Percentiles rank a stretch among this genome's conserved stretches.
phyloP scores from a whole-genome alignment of 2,113 vertebrate genomes.

The Stigmatopora nigra region DNA sequence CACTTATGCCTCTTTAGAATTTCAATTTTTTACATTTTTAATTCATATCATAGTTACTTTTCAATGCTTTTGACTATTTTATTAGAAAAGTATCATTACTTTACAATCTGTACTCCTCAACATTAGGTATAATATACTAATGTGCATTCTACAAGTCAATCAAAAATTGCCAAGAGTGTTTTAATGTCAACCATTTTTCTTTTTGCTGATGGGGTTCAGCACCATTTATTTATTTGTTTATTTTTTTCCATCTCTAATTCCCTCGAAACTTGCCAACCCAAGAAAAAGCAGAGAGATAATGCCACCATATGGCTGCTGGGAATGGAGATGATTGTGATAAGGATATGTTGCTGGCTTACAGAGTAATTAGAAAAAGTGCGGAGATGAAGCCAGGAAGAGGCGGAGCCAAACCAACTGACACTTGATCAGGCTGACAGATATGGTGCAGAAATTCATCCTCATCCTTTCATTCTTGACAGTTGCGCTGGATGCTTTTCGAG shows the following conservation, averaged over 20 bases:
- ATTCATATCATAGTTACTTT: no score
- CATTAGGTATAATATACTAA: no score
- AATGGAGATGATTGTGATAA: slow-evolving; percentile 10
- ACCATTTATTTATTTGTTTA: not conserved
- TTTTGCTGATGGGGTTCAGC: not conserved
- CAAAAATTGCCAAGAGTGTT: no score
- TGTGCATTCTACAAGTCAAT: no score
- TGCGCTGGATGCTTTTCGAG: slow-evolving; percentile 11
- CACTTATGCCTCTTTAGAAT: no score
- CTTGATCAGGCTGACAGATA: no score
- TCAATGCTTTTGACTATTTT: no score
- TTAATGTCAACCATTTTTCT: no score
- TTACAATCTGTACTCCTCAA: no score
- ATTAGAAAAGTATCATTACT: no score
- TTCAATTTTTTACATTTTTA: no score
- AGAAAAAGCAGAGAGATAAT: slow-evolving; percentile 38
- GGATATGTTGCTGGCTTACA: slow-evolving; percentile 26
- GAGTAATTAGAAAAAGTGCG: slow-evolving; percentile 45
- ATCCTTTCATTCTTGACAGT: slow-evolving; percentile 8
- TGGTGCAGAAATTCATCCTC: not conserved
- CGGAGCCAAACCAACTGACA: not conserved
- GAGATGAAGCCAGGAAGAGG: slow-evolving; percentile 10
- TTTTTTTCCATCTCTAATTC: not conserved
- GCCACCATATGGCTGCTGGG: slow-evolving; percentile 43
- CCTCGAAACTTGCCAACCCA: slow-evolving; percentile 39